A percentile compares a stretch with the other conserved stretches of the same genome.
Evolutionary conservation across 1,140 invertebrate genomes (phyloP).

Genomic region (Aphaenogaster ashmeadi): DNA sequence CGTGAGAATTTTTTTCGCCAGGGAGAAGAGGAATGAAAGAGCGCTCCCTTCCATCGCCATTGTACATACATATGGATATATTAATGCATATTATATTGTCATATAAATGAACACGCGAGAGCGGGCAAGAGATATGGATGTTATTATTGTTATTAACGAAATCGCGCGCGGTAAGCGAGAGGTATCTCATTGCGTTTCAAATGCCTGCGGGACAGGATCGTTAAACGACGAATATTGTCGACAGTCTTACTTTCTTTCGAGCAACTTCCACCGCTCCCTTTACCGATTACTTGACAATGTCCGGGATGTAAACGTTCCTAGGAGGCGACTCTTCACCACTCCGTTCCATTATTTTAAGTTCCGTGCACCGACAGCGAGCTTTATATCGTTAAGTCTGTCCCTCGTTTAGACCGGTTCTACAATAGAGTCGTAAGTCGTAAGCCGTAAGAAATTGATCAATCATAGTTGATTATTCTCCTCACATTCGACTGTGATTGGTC

Average conservation of each 20-base stretch:
- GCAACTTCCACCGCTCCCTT: slow-evolving; percentile 3
- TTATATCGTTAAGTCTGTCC: slow-evolving; percentile 28
- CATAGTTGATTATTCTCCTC: no score
- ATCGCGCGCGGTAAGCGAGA: slow-evolving; percentile 13
- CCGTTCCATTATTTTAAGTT: slow-evolving; percentile 40
- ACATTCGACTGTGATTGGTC: no score
- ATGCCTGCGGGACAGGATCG: slow-evolving; percentile 61
- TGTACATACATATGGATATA: slow-evolving; percentile 58
- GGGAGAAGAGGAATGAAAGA: slow-evolving; percentile 1
- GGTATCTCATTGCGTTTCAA: slow-evolving; percentile 47
- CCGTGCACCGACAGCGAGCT: slow-evolving; percentile 12
- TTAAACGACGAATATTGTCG: slow-evolving; percentile 32
- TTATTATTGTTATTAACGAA: slow-evolving; percentile 52
- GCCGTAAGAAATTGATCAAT: no score
- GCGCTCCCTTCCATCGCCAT: slow-evolving; percentile 34
- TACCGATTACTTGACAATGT: slow-evolving; percentile 40
- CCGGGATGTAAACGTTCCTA: slow-evolving; percentile 44
- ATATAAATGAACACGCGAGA: slow-evolving; percentile 31
- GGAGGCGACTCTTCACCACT: neutral
- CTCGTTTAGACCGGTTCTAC: slow-evolving; percentile 5
- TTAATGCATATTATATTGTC: slow-evolving; percentile 50
- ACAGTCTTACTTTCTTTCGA: slow-evolving; percentile 16
- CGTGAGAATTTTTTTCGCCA: neutral
- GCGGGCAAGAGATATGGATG: slow-evolving; percentile 33
- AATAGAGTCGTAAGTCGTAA: no score